Conservation (phyloP, 2,113 vertebrate genomes). For the Archilochus colubris region DNA sequence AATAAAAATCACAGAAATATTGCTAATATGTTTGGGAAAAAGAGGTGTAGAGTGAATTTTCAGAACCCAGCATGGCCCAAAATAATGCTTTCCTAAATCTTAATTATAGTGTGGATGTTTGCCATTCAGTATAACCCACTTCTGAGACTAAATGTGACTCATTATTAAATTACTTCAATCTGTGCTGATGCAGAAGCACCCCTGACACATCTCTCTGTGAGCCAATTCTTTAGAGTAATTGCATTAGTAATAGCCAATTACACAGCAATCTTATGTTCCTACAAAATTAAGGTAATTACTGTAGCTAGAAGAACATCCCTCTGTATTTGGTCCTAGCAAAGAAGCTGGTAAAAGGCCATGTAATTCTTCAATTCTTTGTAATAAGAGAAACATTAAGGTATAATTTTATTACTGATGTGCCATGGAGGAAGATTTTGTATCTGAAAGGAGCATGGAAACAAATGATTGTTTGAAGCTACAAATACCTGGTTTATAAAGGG, state of each 20-base stretch:
- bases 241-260: slow-evolving; percentile 71
- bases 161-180: slow-evolving; percentile 71
- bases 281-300: slow-evolving; percentile 73
- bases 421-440: not conserved
- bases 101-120: slow-evolving; percentile 53
- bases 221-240: slow-evolving; percentile 69
- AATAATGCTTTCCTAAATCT: slow-evolving; percentile 42
- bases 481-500: not conserved
- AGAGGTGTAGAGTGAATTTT: not conserved
- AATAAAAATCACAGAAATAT: not conserved
- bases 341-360: slow-evolving; percentile 33
- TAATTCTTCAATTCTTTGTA: slow-evolving; percentile 48
- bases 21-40: not conserved
- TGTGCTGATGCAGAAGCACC: slow-evolving; percentile 57
- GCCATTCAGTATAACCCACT: slow-evolving; percentile 51
- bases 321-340: slow-evolving; percentile 50
- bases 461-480: not conserved
- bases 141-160: slow-evolving; percentile 69
- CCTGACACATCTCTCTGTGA: slow-evolving; percentile 58
- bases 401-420: slow-evolving; percentile 56
- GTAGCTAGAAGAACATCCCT: slow-evolving; percentile 61
- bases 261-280: slow-evolving; percentile 66
- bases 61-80: not conserved
- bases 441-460: slow-evolving; percentile 33
- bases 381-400: slow-evolving; percentile 41